These are phyloP conservation scores for Trichopoda pennipes DNA, from an alignment of 2,888 invertebrate genomes.

Conservation along the genomic window DNA sequence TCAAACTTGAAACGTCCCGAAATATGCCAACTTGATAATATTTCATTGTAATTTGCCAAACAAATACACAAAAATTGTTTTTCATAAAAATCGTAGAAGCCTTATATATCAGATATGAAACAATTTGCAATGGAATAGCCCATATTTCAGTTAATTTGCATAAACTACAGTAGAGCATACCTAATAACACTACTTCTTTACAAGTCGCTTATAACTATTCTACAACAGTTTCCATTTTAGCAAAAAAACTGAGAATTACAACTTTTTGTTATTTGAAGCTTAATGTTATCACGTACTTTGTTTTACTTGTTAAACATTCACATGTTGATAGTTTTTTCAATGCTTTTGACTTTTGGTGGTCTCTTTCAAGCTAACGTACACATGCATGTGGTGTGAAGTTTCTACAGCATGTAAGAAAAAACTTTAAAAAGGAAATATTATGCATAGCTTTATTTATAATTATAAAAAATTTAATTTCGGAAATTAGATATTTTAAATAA, in stretches of 20 bases:
- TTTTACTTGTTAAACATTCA: conserved; percentile 27
- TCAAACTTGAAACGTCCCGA: too few relatives aligned
- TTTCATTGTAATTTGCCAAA: too few relatives aligned
- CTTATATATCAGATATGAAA: not conserved
- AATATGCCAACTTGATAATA: too few relatives aligned
- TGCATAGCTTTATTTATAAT: conserved; percentile 32
- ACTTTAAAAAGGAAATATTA: not conserved
- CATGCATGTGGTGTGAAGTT: conserved; percentile 21
- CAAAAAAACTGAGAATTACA: conserved; percentile 7
- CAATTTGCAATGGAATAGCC: conserved; percentile 1
- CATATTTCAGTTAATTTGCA: conserved; percentile 23
- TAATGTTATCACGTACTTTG: conserved; percentile 49
- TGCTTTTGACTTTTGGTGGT: not conserved
- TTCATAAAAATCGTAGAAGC: not conserved
- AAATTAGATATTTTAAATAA: too few relatives aligned
- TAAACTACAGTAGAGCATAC: conserved; percentile 32
- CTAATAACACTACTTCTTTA: conserved; percentile 61
- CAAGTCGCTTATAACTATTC: conserved; percentile 43
- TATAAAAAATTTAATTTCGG: too few relatives aligned
- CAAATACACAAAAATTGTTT: not conserved
- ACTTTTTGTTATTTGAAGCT: conserved; percentile 29
- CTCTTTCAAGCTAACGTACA: not conserved
- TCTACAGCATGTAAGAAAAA: conserved; percentile 5
- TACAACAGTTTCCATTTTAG: conserved; percentile 9
- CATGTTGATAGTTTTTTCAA: conserved; percentile 42